Evolutionary conservation across 1,140 invertebrate species (phyloP).

Genomic region (Drosophila seguyi): DNA sequence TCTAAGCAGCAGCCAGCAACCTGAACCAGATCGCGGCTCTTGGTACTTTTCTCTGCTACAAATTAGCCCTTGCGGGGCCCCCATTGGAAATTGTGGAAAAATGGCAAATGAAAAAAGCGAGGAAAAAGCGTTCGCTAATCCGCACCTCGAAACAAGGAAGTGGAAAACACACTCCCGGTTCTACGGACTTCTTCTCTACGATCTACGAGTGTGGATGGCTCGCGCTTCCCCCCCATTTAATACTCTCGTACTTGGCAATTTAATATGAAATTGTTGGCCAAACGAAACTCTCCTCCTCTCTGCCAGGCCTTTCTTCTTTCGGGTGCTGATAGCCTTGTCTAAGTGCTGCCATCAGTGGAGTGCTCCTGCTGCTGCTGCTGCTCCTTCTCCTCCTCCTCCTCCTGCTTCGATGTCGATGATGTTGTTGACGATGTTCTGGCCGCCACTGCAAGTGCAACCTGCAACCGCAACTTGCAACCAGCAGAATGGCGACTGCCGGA

Average conservation of each 20-base stretch:
- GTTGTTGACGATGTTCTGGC: slow-evolving; percentile 65
- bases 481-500: slow-evolving; percentile 20
- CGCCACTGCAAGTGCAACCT: slow-evolving; percentile 53
- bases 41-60: slow-evolving; percentile 44
- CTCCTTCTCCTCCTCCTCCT: slow-evolving; percentile 16
- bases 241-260: slow-evolving; percentile 72
- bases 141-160: slow-evolving; percentile 78
- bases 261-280: slow-evolving; percentile 83
- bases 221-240: slow-evolving; percentile 67
- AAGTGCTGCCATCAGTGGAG: slow-evolving; percentile 78
- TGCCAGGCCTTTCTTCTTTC: slow-evolving; percentile 42
- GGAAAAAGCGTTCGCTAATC: slow-evolving; percentile 59
- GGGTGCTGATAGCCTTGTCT: slow-evolving; percentile 82
- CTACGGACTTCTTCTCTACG: slow-evolving; percentile 4
- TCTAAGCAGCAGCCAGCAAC: slow-evolving; percentile 7
- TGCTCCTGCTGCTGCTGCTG: slow-evolving; percentile 32
- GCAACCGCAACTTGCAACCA: slow-evolving; percentile 30
- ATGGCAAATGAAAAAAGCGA: slow-evolving; percentile 21
- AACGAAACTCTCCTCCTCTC: slow-evolving; percentile 24
- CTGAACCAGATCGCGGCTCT: slow-evolving; percentile 27
- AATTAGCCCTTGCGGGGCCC: slow-evolving; percentile 76
- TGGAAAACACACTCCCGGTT: slow-evolving; percentile 59
- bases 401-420: slow-evolving; percentile 55
- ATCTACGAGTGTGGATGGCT: slow-evolving; percentile 36
- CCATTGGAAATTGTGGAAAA: slow-evolving; percentile 23